Conservation (phyloP, 2,797 vertebrate species). For the Leptoclinus maculatus region DNA sequence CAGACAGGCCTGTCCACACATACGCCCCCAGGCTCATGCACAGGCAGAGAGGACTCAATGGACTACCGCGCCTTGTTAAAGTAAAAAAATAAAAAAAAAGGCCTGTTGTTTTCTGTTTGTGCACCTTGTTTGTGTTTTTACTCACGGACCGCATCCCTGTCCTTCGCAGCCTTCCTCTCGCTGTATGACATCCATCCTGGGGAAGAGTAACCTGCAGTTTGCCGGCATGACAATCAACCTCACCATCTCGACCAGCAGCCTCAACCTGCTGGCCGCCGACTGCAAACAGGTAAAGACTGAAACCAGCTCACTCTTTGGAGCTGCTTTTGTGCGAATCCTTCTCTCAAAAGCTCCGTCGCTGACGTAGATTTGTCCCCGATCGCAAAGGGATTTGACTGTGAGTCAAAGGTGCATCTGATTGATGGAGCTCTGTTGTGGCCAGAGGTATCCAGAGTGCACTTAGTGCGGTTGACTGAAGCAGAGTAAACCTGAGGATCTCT, state of each 20-base stretch:
- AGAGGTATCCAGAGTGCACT: slow-evolving; percentile 33
- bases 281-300: slow-evolving; percentile 93
- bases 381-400: slow-evolving; percentile 17
- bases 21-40: slow-evolving; percentile 38
- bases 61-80: slow-evolving; percentile 18
- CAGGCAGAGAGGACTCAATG: slow-evolving; percentile 19
- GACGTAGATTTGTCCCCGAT: background rate
- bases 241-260: slow-evolving; percentile 97
- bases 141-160: slow-evolving; percentile 15
- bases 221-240: slow-evolving; percentile 97
- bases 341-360: background rate
- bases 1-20: slow-evolving; percentile 63
- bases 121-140: slow-evolving; percentile 29
- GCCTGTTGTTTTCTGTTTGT: slow-evolving; percentile 9
- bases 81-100: background rate
- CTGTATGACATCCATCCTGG: slow-evolving; percentile 92
- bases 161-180: slow-evolving; percentile 89
- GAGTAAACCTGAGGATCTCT: slow-evolving; percentile 22
- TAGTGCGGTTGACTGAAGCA: slow-evolving; percentile 19
- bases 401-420: slow-evolving; percentile 29
- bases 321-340: background rate
- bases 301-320: background rate
- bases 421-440: slow-evolving; percentile 21
- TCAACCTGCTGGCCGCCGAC: slow-evolving; percentile 97
- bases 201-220: slow-evolving; percentile 98